phyloP scores from a whole-genome alignment of 2,113 vertebrate genomes.

The Dicrurus megarhynchus region DNA sequence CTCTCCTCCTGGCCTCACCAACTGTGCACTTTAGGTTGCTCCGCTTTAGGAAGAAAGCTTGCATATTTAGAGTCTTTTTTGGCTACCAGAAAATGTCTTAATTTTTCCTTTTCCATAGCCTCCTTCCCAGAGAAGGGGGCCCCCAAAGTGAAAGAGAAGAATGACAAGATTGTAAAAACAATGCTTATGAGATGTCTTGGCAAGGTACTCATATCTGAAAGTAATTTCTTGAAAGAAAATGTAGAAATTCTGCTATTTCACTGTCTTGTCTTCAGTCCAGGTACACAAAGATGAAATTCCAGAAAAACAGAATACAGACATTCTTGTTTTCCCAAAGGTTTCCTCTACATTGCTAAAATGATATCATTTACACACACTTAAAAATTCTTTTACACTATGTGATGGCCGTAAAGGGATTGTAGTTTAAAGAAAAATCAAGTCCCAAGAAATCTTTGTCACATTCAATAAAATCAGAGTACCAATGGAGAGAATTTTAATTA shows the following conservation, averaged over 20 bases:
- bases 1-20: not conserved
- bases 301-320: not conserved
- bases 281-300: constrained; percentile 25
- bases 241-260: not conserved
- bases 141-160: not conserved
- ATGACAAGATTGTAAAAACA: not conserved
- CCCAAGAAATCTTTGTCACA: constrained; percentile 53
- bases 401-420: not conserved
- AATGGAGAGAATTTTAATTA: constrained; percentile 45
- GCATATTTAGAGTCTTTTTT: not conserved
- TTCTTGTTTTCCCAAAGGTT: not conserved
- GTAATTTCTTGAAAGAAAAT: not conserved
- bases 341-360: not conserved
- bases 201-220: not conserved
- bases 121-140: not conserved
- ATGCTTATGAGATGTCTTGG: not conserved
- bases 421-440: constrained; percentile 20
- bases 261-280: not conserved
- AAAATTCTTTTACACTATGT: not conserved
- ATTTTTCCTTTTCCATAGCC: not conserved
- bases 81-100: not conserved
- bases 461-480: constrained; percentile 44
- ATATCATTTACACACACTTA: not conserved
- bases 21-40: not conserved
- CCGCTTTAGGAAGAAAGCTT: not conserved